Evolutionary conservation across 1,140 invertebrate genomes (phyloP).

Genomic region (Neodiprion pinetum): DNA sequence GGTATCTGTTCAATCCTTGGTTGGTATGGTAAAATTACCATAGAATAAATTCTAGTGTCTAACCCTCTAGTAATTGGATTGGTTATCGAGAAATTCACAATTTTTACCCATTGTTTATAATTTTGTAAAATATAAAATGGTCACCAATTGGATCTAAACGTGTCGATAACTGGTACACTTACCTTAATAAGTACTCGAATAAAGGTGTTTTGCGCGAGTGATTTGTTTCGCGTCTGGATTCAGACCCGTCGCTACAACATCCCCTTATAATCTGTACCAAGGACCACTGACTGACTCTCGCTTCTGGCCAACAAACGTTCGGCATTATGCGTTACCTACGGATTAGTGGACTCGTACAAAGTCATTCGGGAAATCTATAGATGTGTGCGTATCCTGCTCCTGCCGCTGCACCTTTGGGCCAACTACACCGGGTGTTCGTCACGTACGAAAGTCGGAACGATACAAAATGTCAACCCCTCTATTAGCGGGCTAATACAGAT

Average conservation of each 20-base stretch:
- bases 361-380: slow-evolving; percentile 36
- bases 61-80: too few relatives aligned
- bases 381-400: slow-evolving; percentile 10
- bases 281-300: slow-evolving; percentile 27
- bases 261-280: not conserved
- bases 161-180: too few relatives aligned
- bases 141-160: too few relatives aligned
- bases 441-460: slow-evolving; percentile 23
- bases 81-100: too few relatives aligned
- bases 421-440: slow-evolving; percentile 27
- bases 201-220: too few relatives aligned
- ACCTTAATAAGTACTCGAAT: too few relatives aligned
- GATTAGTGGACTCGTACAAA: slow-evolving; percentile 53
- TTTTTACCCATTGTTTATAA: too few relatives aligned
- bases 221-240: not conserved
- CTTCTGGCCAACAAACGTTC: slow-evolving; percentile 38
- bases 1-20: too few relatives aligned
- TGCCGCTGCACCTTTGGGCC: slow-evolving; percentile 31
- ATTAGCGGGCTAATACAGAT: slow-evolving; percentile 41
- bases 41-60: too few relatives aligned
- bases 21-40: too few relatives aligned
- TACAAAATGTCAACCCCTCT: slow-evolving; percentile 23
- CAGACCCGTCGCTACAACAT: not conserved
- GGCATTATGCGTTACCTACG: slow-evolving; percentile 49
- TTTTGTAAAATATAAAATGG: too few relatives aligned